Percentiles rank a stretch among this genome's conserved stretches.
These are phyloP conservation scores for Octomys mimax DNA, from an alignment of 2,797 vertebrate species.

Conservation along the genomic window DNA sequence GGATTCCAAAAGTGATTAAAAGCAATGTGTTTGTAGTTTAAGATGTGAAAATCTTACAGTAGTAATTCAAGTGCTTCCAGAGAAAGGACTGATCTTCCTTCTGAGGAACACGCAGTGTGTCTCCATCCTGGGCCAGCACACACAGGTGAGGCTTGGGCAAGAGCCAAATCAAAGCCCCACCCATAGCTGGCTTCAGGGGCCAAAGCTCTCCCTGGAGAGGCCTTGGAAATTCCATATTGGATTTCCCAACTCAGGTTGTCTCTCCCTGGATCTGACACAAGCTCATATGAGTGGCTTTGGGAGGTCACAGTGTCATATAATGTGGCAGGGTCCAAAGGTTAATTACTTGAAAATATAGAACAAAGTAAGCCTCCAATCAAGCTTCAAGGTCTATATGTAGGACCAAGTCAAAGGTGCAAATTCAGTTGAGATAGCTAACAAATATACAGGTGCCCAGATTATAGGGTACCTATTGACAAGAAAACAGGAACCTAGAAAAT, in stretches of 20 bases:
- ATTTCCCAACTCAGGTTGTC: neutral
- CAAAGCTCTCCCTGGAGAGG: neutral
- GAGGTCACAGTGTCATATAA: neutral
- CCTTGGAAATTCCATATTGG: neutral
- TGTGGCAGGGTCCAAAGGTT: neutral
- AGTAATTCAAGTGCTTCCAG: neutral
- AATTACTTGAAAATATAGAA: neutral
- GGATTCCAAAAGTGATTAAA: slow-evolving; percentile 69
- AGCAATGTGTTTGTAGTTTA: slow-evolving; percentile 50
- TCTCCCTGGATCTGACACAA: neutral
- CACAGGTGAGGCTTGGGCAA: neutral
- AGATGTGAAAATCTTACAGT: neutral
- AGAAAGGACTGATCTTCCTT: neutral
- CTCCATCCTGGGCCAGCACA: neutral
- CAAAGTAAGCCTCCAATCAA: neutral
- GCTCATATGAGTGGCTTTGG: neutral
- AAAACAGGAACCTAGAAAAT: neutral
- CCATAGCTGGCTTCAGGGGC: neutral
- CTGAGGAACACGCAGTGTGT: neutral
- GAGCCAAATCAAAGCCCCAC: neutral
- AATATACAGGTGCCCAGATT: neutral
- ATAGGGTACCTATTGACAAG: neutral
- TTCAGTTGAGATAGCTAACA: neutral
- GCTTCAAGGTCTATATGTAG: neutral
- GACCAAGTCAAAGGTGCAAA: neutral